Conservation (phyloP, 2,888 invertebrate species). For the Hypsopygia costalis region DNA sequence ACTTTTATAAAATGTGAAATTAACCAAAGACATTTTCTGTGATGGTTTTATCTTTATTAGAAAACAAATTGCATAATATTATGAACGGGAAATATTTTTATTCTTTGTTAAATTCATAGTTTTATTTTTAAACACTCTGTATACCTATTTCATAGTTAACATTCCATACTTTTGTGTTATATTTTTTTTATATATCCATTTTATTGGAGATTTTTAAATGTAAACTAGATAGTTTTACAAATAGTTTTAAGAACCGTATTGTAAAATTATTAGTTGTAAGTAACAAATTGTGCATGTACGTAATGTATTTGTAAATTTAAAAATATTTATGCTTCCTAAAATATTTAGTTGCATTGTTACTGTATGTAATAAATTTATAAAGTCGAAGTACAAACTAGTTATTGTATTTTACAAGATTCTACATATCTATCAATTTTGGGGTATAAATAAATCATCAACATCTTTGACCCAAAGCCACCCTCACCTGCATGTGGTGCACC, state of each 20-base stretch:
- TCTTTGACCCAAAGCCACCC: too few relatives aligned
- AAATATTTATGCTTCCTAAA: conserved; percentile 1
- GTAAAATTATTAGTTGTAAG: conserved; percentile 2
- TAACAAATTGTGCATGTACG: not conserved
- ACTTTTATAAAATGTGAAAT: too few relatives aligned
- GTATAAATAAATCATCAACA: too few relatives aligned
- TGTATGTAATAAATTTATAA: conserved; percentile 7
- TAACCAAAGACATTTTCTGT: not conserved
- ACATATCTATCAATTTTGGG: too few relatives aligned
- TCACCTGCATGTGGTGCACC: too few relatives aligned
- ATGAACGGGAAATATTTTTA: too few relatives aligned
- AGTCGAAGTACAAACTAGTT: not conserved
- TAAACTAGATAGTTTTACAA: not conserved
- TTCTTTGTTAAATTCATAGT: not conserved
- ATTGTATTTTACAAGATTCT: too few relatives aligned
- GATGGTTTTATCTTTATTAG: not conserved
- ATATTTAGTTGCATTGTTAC: conserved; percentile 5
- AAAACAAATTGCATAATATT: too few relatives aligned
- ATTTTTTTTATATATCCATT: not conserved
- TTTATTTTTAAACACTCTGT: conserved; percentile 3
- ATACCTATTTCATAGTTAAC: conserved; percentile 3
- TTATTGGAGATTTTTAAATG: not conserved
- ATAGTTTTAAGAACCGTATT: not conserved
- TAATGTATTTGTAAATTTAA: conserved; percentile 6
- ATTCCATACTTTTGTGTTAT: conserved; percentile 5